phyloP scores from a whole-genome alignment of 2,797 vertebrate genomes.

The Synanceia verrucosa region DNA sequence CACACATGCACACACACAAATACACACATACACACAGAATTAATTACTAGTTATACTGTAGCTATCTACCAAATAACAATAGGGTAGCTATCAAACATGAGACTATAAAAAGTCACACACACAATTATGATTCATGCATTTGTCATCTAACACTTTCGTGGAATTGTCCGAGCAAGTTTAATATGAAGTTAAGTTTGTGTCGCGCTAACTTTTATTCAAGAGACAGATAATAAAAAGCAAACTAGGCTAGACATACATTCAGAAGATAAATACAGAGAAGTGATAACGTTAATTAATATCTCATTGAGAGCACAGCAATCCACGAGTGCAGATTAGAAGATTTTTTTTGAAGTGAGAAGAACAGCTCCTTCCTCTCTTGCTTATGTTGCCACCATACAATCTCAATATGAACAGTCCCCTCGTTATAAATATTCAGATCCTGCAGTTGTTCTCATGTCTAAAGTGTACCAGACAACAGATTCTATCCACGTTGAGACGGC shows the following conservation, averaged over 20 bases:
- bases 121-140: constrained; percentile 15
- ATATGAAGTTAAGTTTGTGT: constrained; percentile 24
- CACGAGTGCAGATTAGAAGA: neutral
- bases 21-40: constrained; percentile 27
- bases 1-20: constrained; percentile 36
- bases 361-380: constrained; percentile 21
- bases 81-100: constrained; percentile 26
- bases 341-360: constrained; percentile 21
- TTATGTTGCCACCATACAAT: constrained; percentile 72
- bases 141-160: constrained; percentile 10
- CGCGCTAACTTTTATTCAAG: constrained; percentile 13
- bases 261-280: neutral
- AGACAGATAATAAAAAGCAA: neutral
- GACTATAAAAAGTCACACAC: constrained; percentile 36
- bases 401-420: constrained; percentile 78
- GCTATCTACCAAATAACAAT: constrained; percentile 44
- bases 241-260: neutral
- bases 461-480: constrained; percentile 83
- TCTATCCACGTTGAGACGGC: constrained; percentile 82
- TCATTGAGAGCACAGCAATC: constrained; percentile 7
- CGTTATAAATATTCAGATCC: constrained; percentile 88
- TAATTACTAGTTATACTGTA: constrained; percentile 59
- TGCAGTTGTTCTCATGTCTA: constrained; percentile 85
- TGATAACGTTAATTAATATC: neutral
- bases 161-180: constrained; percentile 31